Base-by-base conservation (phyloP, 2,797 vertebrate genomes). In the Gymnothorax reevesii region DNA sequence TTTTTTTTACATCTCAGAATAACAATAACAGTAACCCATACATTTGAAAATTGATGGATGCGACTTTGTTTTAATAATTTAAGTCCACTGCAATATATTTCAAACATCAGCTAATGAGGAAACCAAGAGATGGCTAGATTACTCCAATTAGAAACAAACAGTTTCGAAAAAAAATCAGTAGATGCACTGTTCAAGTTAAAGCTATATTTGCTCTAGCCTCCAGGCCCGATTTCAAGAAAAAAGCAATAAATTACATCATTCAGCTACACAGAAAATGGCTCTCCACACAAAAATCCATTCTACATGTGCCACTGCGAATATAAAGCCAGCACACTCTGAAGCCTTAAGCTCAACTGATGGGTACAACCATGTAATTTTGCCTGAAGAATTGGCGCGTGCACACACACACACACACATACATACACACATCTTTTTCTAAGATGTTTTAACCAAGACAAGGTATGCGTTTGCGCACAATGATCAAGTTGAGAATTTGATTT, bases 201-300 rank as follows among this genome's bases (percentile, higher is more conserved):
- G n/a, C 20, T 71, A 71, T 85, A 86, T 33, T 84, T 83, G 66
- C n/a, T 55, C 59, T 83, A 87, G 84, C 82, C 87, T 85, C 84
- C 82, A 84, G 87, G 57, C 86, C 82, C 86, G 85, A 87, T 89
- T 86, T 88, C 87, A 88, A 77, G 79, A 84, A 85, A 57, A 71
- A 82, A 84, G 85, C 85, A 84, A 87, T 82, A 75, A 90, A 88
- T 89, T 73, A 91, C 84, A 89, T 89, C 66, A 88, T 88, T 87
- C 85, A 49, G 75, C 85, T 82, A 60, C 79, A 88, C 17, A 87
- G 75, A 87, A 64, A 82, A 86, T 69, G 60, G 42, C 66, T 77
- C 66, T 25, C 20, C 59, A n/a, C 75, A 33, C n/a, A 4, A 42
- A 54, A 77, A 57, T 15, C 57, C 22, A 25, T 49, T 83, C 66